Base-by-base conservation (phyloP, 2,888 invertebrate genomes). In the Drosophila ustulata region DNA sequence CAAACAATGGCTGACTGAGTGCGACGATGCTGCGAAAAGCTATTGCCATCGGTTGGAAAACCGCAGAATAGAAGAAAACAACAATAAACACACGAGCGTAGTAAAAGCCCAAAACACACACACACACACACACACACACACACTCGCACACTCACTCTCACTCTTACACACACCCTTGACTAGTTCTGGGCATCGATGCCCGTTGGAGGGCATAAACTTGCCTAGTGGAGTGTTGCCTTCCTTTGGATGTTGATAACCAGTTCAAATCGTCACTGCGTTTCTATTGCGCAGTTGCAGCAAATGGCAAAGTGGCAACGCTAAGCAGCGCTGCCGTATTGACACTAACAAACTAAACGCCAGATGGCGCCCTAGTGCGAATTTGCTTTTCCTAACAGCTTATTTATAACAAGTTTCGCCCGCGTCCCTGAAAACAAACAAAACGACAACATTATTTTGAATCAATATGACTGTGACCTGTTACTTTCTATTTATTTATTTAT, bases 81-180 rank as follows among this genome's bases (percentile, higher is more conserved):
- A 84, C 68, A 81, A 81, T 68, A 81, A 23, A 75, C 75, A 84
- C 71, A 55, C 34, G 28, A 75, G 45, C 39, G 52, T 67, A 62
- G 66, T 57, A 66, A 56, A 56, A 53, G 30, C 41, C 67, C 61
- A 58, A 73, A 73, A 51, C 66, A 66, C 55, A 46, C 53, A 23
- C 73, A 46, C 61, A 39, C 49, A 28, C 55, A 37, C 50, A 25
- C 26, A 37, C 25, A 25, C 37, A 30, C 49, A 13, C 30, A 30
- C 43, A 23, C 43, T 52, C 34, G 37, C 28, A 1, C 9, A 11
- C 41, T 18, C 52, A 34, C 46, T 50, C 63, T 53, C 13, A 32
- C 23, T 7, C 32, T 43, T 37, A 46, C 30, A 51, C 46, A 32
- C 28, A 30, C 37, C 37, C n/a, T 37, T 34, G 28, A 26, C 23